Evolutionary conservation across 2,797 vertebrate species (phyloP), one percentile per base, ranked within the genome.

Genomic region (Pseudochromis fuscus): DNA sequence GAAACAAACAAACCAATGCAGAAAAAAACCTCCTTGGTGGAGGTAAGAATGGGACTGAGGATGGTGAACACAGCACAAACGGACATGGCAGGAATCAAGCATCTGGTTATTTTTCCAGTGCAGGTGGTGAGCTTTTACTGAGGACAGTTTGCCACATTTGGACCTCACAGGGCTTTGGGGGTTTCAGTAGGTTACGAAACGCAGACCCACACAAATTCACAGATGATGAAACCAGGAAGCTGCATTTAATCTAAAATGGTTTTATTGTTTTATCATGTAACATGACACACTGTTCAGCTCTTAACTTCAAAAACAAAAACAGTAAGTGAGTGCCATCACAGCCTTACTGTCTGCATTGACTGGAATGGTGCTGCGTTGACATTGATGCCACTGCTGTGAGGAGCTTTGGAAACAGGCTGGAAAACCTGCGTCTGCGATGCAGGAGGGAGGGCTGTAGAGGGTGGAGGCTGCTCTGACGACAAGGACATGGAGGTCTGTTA

Each of bases 281-380:
- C 38, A 45, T n/a, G 9, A 19, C 3, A 18, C 46, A 40, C 25
- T 37, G 6, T 23, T 71, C 6, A 37, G 16, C 35, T 37, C 13
- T 37, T n/a, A n/a, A n/a, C n/a, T n/a, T n/a, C n/a, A n/a, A n/a
- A n/a, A n/a, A n/a, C n/a, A 25, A 49, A 19, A 74, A 24, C 16
- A 49, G 27, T 33, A 21, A 48, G 21, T 0, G 2, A 23, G 21
- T 38, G 55, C 52, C 25, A 38, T 64, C 5, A 45, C 24, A 57
- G 56, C 19, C 87, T 92, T 93, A 99, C 98, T 86, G 97, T 98
- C 77, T 99, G 98, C 97, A 99, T 98, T 89, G 97, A 99, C 19
- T 99, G 97, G 97, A 99, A 99, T 95, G 98, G 98, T 91, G 97
- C 97, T 73, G 98, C 98, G 38, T 99, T 99, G 87, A 98, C 97